Evolutionary conservation across 2,113 vertebrate genomes (phyloP), one percentile per base, ranked within the genome.

Genomic region (Piaya cayana): DNA sequence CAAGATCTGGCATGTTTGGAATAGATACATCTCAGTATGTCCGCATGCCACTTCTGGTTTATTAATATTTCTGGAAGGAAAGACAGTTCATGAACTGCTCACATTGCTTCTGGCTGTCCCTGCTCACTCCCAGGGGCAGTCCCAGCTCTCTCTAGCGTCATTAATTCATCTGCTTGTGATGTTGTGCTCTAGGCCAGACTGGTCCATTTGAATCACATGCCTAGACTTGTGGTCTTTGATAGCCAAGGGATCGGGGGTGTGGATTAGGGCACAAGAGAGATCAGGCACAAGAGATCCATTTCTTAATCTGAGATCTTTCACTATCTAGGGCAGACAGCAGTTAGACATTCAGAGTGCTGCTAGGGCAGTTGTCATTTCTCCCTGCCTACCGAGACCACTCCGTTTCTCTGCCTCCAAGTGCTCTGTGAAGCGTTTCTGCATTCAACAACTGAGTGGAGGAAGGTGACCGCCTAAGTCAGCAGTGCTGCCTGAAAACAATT

Each of bases 61-160:
- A 23, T 30, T 81, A 82, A 67, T 72, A 32, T 68, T 93, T 90
- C 82, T 77, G 42, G 26, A 59, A 88, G 78, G 59, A 85, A 65
- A 72, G 45, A 50, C 20, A 5, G 88, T 34, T 80, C 85, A 23
- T 12, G 25, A 63, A 30, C 67, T 65, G 88, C 76, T 93, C 79
- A 29, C 14, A 7, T 30, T 34, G 49, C n/a, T 69, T 36, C 14
- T 37, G 82, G 56, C 50, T 86, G 65, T 39, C 67, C 81, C 43
- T 52, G 69, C 81, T 91, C 12, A 2, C 55, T 64, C 1, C 0
- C 64, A 68, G 80, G 2, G 4, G 58, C 93, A 53, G 34, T 5
- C n/a, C 56, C 84, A 82, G 89, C 77, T 72, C 34, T 29, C 27
- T 72, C n/a, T 16, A 11, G 11, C 62, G 79, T 68, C 81, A 23